Conservation (phyloP, 2,797 vertebrate species). For the Bucorvus abyssinicus region DNA sequence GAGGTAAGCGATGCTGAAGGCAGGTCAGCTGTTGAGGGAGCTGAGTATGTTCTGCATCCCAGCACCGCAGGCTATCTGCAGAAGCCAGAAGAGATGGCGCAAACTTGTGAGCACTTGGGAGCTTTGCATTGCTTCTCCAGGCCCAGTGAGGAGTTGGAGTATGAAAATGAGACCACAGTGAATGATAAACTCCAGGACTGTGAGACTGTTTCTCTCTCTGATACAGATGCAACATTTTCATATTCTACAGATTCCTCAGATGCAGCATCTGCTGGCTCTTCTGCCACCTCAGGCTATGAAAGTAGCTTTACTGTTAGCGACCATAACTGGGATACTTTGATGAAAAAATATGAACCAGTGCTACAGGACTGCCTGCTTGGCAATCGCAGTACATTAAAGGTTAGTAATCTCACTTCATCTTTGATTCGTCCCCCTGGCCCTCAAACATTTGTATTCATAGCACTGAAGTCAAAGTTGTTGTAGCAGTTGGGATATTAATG, state of each 20-base stretch:
- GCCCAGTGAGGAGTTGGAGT: background rate
- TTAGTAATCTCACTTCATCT: constrained; percentile 53
- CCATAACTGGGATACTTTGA: constrained; percentile 76
- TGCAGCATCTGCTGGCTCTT: constrained; percentile 75
- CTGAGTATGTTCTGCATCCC: background rate
- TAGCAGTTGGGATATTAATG: background rate
- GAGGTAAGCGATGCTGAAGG: constrained; percentile 14
- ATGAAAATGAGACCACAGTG: background rate
- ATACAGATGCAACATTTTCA: constrained; percentile 75
- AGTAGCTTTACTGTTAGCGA: constrained; percentile 69
- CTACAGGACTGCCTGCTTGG: constrained; percentile 83
- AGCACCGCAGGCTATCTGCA: background rate
- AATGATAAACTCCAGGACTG: constrained; percentile 48
- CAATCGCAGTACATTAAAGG: constrained; percentile 82
- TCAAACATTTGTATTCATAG: background rate
- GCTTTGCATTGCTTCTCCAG: background rate
- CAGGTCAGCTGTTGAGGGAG: background rate
- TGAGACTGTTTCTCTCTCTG: constrained; percentile 60
- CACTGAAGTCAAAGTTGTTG: background rate
- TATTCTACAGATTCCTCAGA: constrained; percentile 80
- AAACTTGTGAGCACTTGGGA: background rate
- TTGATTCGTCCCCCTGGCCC: background rate
- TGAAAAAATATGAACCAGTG: constrained; percentile 81
- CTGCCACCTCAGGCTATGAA: constrained; percentile 84
- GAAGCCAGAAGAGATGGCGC: background rate